phyloP scores from a whole-genome alignment of 2,113 vertebrate species.

The Uria aalge region DNA sequence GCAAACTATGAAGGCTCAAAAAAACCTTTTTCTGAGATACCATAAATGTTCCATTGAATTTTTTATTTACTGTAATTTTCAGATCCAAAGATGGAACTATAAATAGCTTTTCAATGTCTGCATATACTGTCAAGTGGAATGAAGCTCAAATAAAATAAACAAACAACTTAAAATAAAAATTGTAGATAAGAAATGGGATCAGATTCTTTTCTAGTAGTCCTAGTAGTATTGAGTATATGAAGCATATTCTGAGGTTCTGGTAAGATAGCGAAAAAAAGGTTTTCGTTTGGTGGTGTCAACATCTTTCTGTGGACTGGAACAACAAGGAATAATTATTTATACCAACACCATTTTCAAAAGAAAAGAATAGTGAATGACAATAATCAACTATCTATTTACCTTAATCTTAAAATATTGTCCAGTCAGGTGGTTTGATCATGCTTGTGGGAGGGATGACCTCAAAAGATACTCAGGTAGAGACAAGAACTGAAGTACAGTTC shows the following conservation, averaged over 20 bases:
- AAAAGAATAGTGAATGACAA: not conserved
- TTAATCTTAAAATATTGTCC: not conserved
- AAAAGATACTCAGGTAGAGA: not conserved
- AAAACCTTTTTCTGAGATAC: not conserved
- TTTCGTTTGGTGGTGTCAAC: not conserved
- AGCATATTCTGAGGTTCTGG: not conserved
- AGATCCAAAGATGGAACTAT: not conserved
- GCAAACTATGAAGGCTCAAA: not conserved
- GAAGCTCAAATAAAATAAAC: not conserved
- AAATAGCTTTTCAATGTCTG: not conserved
- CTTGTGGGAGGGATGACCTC: not conserved
- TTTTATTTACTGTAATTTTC: not conserved
- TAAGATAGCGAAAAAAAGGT: not conserved
- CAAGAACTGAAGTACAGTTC: not conserved
- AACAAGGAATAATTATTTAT: not conserved
- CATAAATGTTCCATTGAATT: not conserved
- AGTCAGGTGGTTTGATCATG: not conserved
- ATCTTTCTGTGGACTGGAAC: not conserved
- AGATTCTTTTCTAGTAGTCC: not conserved
- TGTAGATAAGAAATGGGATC: not conserved
- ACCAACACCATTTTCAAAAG: not conserved
- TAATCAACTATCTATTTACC: not conserved
- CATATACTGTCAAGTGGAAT: not conserved
- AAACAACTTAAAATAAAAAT: not conserved
- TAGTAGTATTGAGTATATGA: not conserved